Evolutionary conservation across 1,140 invertebrate genomes (phyloP).

Genomic region (Belonocnema kinseyi): DNA sequence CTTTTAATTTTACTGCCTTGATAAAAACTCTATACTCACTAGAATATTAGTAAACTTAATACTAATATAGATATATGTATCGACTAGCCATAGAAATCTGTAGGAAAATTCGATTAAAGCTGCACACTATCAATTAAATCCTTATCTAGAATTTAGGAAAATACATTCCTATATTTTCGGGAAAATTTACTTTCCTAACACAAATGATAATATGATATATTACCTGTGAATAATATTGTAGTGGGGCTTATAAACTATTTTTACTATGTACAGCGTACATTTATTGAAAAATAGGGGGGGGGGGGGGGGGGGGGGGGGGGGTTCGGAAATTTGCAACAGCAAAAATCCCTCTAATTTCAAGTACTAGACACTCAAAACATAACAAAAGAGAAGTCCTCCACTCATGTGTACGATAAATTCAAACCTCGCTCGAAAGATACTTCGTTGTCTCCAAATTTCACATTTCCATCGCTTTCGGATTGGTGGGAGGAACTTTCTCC

Average conservation of each 20-base stretch:
- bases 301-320: too few species aligned
- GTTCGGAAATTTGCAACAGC: too few species aligned
- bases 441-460: slow-evolving; percentile 66
- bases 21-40: too few species aligned
- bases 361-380: neutral
- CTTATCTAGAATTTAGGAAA: neutral
- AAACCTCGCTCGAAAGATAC: slow-evolving; percentile 68
- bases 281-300: slow-evolving; percentile 12
- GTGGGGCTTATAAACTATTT: slow-evolving; percentile 19
- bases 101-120: too few species aligned
- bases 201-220: neutral
- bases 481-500: slow-evolving; percentile 6
- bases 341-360: neutral
- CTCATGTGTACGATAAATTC: slow-evolving; percentile 68
- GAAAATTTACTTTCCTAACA: neutral
- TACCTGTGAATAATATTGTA: neutral
- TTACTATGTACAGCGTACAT: slow-evolving; percentile 17
- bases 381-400: slow-evolving; percentile 55
- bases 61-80: neutral
- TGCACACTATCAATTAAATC: neutral
- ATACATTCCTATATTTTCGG: too few species aligned
- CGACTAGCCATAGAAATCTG: too few species aligned
- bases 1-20: too few species aligned
- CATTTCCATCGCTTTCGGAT: slow-evolving; percentile 47
- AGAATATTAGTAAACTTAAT: slow-evolving; percentile 40